Evolutionary conservation across 2,797 vertebrate species (phyloP).

Genomic region (Paedocypris micromegethes): DNA sequence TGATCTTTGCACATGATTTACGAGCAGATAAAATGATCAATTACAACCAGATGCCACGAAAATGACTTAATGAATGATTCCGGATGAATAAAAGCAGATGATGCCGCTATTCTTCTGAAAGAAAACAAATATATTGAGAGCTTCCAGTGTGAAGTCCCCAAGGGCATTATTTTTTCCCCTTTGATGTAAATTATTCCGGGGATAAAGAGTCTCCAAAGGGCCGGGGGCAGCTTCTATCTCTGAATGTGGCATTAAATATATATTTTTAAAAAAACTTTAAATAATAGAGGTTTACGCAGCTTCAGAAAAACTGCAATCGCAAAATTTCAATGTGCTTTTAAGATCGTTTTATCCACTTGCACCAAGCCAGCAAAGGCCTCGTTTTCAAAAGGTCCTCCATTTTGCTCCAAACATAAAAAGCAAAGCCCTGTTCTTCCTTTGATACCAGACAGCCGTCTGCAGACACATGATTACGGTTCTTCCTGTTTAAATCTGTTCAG

Average conservation of each 20-base stretch:
- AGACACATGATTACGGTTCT: conserved; percentile 31
- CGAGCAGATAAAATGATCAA: conserved; percentile 47
- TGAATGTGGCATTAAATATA: conserved; percentile 38
- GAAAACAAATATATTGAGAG: conserved; percentile 45
- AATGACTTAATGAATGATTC: conserved; percentile 26
- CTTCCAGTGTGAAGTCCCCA: conserved; percentile 14
- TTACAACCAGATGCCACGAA: conserved; percentile 12
- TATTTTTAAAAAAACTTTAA: conserved; percentile 18
- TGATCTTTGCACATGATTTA: conserved; percentile 45
- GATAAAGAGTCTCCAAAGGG: conserved; percentile 28
- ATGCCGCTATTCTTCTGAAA: conserved; percentile 24
- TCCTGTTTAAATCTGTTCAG: conserved; percentile 18
- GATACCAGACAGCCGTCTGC: conserved; percentile 28
- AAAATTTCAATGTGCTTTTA: conserved; percentile 16
- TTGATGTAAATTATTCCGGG: conserved; percentile 39
- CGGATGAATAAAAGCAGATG: conserved; percentile 23
- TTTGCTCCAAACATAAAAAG: conserved; percentile 31
- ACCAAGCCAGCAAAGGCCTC: conserved; percentile 11
- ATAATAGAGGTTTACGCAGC: conserved; percentile 38
- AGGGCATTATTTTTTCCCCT: conserved; percentile 41
- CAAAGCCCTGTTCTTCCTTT: conserved; percentile 22
- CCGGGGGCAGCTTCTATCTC: conserved; percentile 9
- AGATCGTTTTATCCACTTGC: conserved; percentile 34
- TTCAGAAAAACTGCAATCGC: conserved; percentile 25
- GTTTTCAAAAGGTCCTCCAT: conserved; percentile 25